Conservation (phyloP, 2,888 invertebrate genomes). For the Calameuta pallipes region DNA sequence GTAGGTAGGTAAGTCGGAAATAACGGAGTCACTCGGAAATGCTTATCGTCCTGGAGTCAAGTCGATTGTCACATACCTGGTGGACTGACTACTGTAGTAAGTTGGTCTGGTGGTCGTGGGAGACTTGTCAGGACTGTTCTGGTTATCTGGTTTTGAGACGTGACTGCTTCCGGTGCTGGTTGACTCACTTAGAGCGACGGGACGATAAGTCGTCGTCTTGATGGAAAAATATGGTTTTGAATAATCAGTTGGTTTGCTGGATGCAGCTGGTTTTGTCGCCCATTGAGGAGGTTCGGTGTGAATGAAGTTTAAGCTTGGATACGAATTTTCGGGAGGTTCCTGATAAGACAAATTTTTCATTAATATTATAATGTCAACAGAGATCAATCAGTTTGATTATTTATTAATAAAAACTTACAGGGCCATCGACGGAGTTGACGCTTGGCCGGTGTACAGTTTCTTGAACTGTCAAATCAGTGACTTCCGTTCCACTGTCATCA, state of each 20-base stretch:
- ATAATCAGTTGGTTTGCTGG: slow-evolving; percentile 47
- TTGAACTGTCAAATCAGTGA: slow-evolving; percentile 52
- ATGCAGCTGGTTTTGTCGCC: slow-evolving; percentile 53
- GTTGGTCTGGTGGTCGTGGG: slow-evolving; percentile 52
- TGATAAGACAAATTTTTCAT: slow-evolving; percentile 21
- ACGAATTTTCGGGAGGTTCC: slow-evolving; percentile 46
- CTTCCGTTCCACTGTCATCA: slow-evolving; percentile 47
- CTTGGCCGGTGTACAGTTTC: slow-evolving; percentile 57
- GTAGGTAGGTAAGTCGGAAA: neutral
- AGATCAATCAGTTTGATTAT: neutral
- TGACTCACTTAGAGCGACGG: slow-evolving; percentile 39
- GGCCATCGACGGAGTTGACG: slow-evolving; percentile 51
- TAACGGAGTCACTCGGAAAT: neutral
- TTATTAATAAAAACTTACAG: slow-evolving; percentile 38
- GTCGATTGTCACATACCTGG: slow-evolving; percentile 50
- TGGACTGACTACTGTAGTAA: slow-evolving; percentile 43
- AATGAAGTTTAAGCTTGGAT: slow-evolving; percentile 48
- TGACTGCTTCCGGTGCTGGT: slow-evolving; percentile 51
- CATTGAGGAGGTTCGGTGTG: slow-evolving; percentile 58
- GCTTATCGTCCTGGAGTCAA: neutral
- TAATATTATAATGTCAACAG: neutral
- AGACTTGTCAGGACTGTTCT: slow-evolving; percentile 35
- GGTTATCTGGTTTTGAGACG: slow-evolving; percentile 47
- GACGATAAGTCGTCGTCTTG: slow-evolving; percentile 53
- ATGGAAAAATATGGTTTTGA: slow-evolving; percentile 55